phyloP scores from a whole-genome alignment of 2,888 invertebrate species.

The Eupithecia subumbrata region DNA sequence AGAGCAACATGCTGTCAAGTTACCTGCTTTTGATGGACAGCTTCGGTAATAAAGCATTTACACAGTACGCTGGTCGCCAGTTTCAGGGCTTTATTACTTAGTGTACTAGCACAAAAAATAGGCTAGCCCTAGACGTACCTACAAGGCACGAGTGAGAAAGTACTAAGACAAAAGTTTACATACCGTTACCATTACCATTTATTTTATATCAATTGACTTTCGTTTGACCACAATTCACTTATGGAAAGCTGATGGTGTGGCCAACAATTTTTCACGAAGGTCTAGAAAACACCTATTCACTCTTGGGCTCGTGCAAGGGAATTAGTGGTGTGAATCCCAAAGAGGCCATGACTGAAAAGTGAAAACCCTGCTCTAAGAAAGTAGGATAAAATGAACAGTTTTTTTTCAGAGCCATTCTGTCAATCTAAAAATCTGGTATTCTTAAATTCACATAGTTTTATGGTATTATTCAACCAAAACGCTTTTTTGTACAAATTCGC shows the following conservation, averaged over 20 bases:
- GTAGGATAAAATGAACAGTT: neutral
- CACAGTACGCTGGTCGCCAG: neutral
- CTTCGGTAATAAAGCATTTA: neutral
- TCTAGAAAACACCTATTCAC: too few relatives aligned
- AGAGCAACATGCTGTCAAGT: conserved; percentile 41
- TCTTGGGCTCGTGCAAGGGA: neutral
- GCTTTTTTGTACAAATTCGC: neutral
- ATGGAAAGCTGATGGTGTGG: too few relatives aligned
- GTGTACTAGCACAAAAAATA: neutral
- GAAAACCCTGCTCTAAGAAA: neutral
- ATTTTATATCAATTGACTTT: too few relatives aligned
- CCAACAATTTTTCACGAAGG: too few relatives aligned
- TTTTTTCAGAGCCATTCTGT: neutral
- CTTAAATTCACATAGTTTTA: neutral
- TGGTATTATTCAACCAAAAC: neutral
- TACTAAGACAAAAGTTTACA: too few relatives aligned
- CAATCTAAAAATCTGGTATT: neutral
- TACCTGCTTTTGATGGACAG: conserved; percentile 40
- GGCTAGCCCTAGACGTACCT: neutral
- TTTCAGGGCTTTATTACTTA: neutral
- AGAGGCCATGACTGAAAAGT: neutral
- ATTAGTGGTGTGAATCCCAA: neutral
- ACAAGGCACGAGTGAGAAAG: neutral
- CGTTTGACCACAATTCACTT: too few relatives aligned
- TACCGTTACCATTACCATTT: too few relatives aligned